These are phyloP conservation scores for Melanotaenia pygmaea DNA, from an alignment of 2,797 vertebrate species.

Conservation along the genomic window DNA sequence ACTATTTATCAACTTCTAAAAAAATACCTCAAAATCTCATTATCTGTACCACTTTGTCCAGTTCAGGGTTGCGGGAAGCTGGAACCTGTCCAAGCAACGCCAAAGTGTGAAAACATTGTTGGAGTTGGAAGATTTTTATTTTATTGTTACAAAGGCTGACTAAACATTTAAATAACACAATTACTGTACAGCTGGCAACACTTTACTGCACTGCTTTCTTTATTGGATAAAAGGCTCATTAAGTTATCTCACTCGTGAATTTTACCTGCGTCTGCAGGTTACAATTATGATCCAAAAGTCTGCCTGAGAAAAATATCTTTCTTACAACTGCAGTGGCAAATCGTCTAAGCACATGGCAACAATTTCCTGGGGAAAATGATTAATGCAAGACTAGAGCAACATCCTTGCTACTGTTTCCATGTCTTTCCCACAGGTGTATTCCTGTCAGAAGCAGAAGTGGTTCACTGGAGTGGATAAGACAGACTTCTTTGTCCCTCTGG, in stretches of 20 bases:
- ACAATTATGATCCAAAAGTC: not conserved
- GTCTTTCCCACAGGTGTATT: slow-evolving; percentile 32
- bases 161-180: too few species aligned
- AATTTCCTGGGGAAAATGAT: slow-evolving; percentile 9
- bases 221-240: not conserved
- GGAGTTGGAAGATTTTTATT: too few species aligned
- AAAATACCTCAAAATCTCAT: too few species aligned
- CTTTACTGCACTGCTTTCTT: too few species aligned
- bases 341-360: not conserved
- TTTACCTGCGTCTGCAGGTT: not conserved
- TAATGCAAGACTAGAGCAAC: slow-evolving; percentile 11
- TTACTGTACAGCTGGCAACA: too few species aligned
- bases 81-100: too few species aligned
- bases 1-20: too few species aligned
- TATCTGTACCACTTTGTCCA: too few species aligned
- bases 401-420: slow-evolving; percentile 1
- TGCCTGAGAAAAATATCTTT: not conserved
- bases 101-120: too few species aligned
- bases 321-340: not conserved
- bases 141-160: too few species aligned
- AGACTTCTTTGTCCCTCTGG: slow-evolving; percentile 22
- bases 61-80: too few species aligned
- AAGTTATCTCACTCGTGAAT: not conserved
- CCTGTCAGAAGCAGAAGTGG: slow-evolving; percentile 40
- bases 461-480: slow-evolving; percentile 27